A percentile compares a stretch with the other conserved stretches of the same genome.
Conservation (phyloP, 2,888 invertebrate genomes). For the Eumerus sabulonum region DNA sequence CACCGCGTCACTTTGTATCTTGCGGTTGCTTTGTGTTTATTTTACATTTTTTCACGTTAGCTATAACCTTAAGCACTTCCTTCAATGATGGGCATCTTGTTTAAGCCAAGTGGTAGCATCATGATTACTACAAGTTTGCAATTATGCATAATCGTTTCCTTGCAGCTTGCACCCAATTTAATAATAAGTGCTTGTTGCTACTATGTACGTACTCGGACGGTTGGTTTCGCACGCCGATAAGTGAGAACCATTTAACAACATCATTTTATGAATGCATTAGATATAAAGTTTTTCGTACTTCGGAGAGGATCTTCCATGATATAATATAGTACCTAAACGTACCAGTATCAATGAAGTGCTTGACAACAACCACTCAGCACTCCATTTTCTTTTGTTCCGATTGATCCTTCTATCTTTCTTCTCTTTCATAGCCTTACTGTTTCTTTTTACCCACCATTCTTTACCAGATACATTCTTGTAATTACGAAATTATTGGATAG, state of each 20-base stretch:
- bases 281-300: background rate
- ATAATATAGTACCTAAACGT: background rate
- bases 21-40: conserved; percentile 12
- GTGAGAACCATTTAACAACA: background rate
- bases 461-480: conserved; percentile 16
- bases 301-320: too few relatives aligned
- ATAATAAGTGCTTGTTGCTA: conserved; percentile 36
- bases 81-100: conserved; percentile 66
- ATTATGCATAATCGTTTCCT: conserved; percentile 77
- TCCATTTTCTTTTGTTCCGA: conserved; percentile 54
- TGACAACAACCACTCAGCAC: conserved; percentile 1
- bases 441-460: conserved; percentile 1
- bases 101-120: conserved; percentile 62
- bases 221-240: conserved; percentile 34
- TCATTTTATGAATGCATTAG: background rate
- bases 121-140: conserved; percentile 73
- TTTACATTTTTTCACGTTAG: too few relatives aligned
- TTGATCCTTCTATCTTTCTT: conserved; percentile 21
- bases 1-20: conserved; percentile 14
- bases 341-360: conserved; percentile 1
- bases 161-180: conserved; percentile 73
- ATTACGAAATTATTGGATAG: conserved; percentile 68
- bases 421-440: background rate
- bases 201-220: conserved; percentile 16
- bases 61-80: conserved; percentile 29